Evolutionary conservation across 1,140 invertebrate species (phyloP), one percentile per base, ranked within the genome.

Genomic region (Grapholita molesta): DNA sequence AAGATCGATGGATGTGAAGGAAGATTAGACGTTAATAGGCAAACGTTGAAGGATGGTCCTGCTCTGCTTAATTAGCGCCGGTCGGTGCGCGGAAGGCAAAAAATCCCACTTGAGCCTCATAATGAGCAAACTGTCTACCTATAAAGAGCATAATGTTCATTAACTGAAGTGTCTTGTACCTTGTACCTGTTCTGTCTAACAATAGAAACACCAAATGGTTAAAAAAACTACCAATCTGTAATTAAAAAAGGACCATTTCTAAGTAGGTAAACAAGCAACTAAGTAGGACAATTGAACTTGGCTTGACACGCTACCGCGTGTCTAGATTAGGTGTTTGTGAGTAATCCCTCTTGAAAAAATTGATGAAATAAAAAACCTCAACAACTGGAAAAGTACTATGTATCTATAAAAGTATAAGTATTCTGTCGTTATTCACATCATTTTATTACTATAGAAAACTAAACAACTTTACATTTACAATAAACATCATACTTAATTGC

Each of bases 1-100:
- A 88, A 86, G 81, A 85, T 82, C 82, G 76, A 78, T 77, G 80
- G 77, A 75, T 79, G 79, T 78, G 75, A 82, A 80, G 77, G 83
- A 85, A 85, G 83, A 89, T 87, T 89, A 88, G 84, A 88, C 81
- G 84, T 89, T 89, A 89, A 88, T 89, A 89, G 89, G 86, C 79
- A 80, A 85, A 83, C 78, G 74, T 76, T 84, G 82, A 83, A 88
- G 83, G 84, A 88, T 79, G 80, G 79, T 83, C 84, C 78, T 76
- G 86, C 84, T 88, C 80, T 83, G 81, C 86, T 88, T 89, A 89
- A 90, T 90, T 88, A 90, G 78, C 73, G 74, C 77, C 72, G 75
- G 71, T 75, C 78, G 84, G 69, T 73, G 70, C 67, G 79, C 73
- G 76, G 73, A 69, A 70, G 72, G n/a, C n/a, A 85, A 86, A 89